Base-by-base conservation (phyloP, 2,888 invertebrate species). In the Nomada flava region DNA sequence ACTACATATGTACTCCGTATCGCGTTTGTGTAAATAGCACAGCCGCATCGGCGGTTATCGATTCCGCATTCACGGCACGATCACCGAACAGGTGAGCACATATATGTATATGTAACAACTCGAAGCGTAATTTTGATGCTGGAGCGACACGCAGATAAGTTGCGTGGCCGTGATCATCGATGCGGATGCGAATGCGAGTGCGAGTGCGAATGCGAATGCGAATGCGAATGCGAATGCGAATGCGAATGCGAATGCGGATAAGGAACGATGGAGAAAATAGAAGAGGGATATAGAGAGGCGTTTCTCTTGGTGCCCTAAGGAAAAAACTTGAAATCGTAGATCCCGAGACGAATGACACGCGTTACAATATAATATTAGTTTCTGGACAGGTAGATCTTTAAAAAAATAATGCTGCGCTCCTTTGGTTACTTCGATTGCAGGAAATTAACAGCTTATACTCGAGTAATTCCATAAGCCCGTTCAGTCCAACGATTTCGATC, bases 401-500 rank as follows among this genome's bases (percentile, higher is more conserved):
- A 77, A 71, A 77, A 80, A 84, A 84, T 77, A 77, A 80, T 77
- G 69, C 50, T 67, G 79, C 80, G 44, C 55, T 76, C 44, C 57
- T 73, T 72, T 71, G 20, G 62, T 83, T 72, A 74, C 47, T 67
- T 55, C 77, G 76, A 82, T 63, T 53, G 60, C 64, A 59, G 59
- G 64, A 70, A 73, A 47, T 26, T 47, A 55, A 55, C 55, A 20
- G 36, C 50, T 26, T 36, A 15, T 36, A 36, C 5, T 36, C 36
- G 36, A 36, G 36, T 36, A 7, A 36, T 65, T 64, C 63, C 65
- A 57, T 11, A n/a, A 26, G 70, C 74, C 13, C 13, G 75, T 81
- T 92, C 90, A 93, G 82, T 93, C 93, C 82, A 93, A 90, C 74
- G 93, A 93, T 76, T 91, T 92, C 73, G 93, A 93, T 87, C 93